These are phyloP conservation scores for Agelas oroides DNA, from an alignment of 37 sponge, comb jelly and placozoan species.

Conservation along the genomic window DNA sequence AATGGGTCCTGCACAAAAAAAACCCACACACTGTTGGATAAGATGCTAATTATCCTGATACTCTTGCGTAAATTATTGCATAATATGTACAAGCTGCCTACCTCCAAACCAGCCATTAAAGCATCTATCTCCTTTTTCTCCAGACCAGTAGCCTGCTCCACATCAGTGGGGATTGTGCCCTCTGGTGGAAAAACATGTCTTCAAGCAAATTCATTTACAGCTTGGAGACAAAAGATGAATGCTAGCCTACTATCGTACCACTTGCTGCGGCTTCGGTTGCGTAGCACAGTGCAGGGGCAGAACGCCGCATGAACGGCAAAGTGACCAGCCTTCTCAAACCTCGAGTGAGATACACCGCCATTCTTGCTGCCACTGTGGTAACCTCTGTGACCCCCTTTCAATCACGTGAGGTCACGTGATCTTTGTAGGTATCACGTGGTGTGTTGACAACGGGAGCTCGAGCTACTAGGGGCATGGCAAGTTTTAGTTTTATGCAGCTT, in stretches of 20 bases:
- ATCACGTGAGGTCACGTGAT: neutral
- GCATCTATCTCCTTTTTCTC: constrained; percentile 92
- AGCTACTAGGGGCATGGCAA: no score
- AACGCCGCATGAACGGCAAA: neutral
- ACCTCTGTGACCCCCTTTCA: no score
- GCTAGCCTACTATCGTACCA: neutral
- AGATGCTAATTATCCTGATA: neutral
- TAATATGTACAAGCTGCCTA: no score
- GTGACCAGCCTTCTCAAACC: constrained; percentile 2
- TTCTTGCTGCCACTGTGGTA: no score
- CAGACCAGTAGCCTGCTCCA: constrained; percentile 91
- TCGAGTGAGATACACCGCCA: neutral
- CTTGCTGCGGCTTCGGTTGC: neutral
- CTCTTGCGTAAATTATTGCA: no score
- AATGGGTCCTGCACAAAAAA: constrained; percentile 85
- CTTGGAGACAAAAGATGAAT: neutral
- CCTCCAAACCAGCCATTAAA: constrained; percentile 76
- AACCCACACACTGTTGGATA: neutral
- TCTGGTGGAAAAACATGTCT: neutral
- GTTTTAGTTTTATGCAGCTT: no score
- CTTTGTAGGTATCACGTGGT: neutral
- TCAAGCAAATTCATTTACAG: neutral
- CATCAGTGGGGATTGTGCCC: constrained; percentile 45
- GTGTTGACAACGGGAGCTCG: neutral
- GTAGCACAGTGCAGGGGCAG: neutral